Conservation (phyloP, 2,113 vertebrate species). For the Psephotus haematonotus region DNA sequence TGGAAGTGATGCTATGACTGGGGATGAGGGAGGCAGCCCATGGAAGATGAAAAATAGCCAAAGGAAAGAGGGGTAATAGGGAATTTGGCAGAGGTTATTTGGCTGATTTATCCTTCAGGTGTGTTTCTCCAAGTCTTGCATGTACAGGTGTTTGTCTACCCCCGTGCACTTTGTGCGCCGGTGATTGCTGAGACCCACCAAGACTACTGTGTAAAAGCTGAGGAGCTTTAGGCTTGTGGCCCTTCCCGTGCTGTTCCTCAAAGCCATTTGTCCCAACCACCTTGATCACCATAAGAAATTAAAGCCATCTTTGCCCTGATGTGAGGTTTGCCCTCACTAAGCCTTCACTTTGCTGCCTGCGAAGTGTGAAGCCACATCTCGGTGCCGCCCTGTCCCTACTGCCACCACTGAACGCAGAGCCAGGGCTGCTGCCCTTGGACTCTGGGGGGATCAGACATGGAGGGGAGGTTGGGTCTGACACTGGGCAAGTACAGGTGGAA, state of each 20-base stretch:
- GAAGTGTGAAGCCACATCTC: background rate
- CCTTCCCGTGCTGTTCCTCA: background rate
- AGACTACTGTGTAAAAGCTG: background rate
- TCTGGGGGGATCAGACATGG: fast-evolving
- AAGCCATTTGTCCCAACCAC: background rate
- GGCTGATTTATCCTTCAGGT: background rate
- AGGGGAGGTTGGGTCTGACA: background rate
- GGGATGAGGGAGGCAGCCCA: background rate
- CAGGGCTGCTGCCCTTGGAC: background rate
- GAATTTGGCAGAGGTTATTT: background rate
- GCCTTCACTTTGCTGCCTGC: background rate
- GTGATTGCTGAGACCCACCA: background rate
- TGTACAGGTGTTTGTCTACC: background rate
- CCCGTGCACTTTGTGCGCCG: background rate
- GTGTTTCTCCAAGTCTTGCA: constrained; percentile 27
- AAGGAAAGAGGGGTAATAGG: background rate
- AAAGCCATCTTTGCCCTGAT: background rate
- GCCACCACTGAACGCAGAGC: background rate
- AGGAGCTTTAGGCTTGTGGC: background rate
- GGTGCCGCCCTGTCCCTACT: background rate
- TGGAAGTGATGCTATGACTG: background rate
- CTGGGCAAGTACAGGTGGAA: fast-evolving
- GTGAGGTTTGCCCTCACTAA: fast-evolving
- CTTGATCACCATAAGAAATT: fast-evolving
- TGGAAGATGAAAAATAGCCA: background rate